Conservation (phyloP, 2,888 invertebrate species). For the Choreutis nemorana region DNA sequence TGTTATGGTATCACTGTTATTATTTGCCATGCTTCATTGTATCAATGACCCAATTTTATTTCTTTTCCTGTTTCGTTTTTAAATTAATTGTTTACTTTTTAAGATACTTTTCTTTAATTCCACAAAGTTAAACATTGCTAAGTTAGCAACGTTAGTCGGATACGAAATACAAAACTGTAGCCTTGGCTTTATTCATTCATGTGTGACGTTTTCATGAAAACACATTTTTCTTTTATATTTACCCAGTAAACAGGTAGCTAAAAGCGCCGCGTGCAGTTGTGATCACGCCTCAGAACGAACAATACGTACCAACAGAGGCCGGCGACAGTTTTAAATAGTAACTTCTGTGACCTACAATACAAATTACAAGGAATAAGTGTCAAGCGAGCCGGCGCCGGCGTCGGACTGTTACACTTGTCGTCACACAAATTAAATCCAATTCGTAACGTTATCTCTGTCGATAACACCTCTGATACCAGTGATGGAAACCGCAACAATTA, state of each 20-base stretch:
- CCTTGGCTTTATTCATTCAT: slow-evolving; percentile 50
- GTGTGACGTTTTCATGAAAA: slow-evolving; percentile 50
- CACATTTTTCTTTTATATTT: slow-evolving; percentile 55
- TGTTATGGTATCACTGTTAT: too few species aligned
- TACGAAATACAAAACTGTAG: too few species aligned
- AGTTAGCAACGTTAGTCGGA: too few species aligned
- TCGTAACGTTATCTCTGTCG: slow-evolving; percentile 30
- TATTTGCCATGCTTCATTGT: too few species aligned
- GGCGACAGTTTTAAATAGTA: too few species aligned
- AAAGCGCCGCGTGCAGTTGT: slow-evolving; percentile 31
- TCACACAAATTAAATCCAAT: neutral
- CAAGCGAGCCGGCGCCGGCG: slow-evolving; percentile 12
- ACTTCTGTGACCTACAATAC: too few species aligned
- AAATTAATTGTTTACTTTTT: too few species aligned
- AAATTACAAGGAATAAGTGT: too few species aligned
- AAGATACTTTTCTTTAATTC: too few species aligned
- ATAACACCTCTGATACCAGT: slow-evolving; percentile 41
- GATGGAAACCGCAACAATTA: slow-evolving; percentile 30
- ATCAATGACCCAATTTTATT: too few species aligned
- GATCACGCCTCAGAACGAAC: slow-evolving; percentile 29
- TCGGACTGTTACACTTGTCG: slow-evolving; percentile 15
- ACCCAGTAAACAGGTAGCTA: slow-evolving; percentile 37
- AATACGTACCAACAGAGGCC: slow-evolving; percentile 24
- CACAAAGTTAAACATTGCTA: too few species aligned
- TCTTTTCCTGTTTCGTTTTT: too few species aligned